Evolutionary conservation across 1,140 invertebrate species (phyloP).

Genomic region (Ostrea denselamellosa): DNA sequence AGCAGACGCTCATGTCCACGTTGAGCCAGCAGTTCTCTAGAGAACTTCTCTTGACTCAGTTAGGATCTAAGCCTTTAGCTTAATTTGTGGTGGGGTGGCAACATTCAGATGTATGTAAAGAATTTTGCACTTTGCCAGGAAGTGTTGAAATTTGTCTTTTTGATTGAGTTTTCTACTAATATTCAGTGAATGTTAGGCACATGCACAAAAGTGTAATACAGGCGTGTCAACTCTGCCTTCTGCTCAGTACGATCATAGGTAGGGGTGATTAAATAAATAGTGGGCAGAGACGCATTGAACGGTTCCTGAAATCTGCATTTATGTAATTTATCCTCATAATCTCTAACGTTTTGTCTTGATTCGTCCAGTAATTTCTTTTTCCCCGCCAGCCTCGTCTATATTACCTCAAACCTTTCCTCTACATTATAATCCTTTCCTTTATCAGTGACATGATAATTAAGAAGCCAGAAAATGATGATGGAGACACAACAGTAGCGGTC

Average conservation of each 20-base stretch:
- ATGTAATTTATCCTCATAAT: slow-evolving; percentile 50
- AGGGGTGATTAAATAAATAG: slow-evolving; percentile 89
- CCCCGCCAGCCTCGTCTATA: not conserved
- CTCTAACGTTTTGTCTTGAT: not conserved
- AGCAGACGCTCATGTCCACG: slow-evolving; percentile 87
- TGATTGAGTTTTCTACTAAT: slow-evolving; percentile 91
- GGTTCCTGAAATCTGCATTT: slow-evolving; percentile 1
- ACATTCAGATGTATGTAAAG: slow-evolving; percentile 89
- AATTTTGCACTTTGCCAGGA: slow-evolving; percentile 87
- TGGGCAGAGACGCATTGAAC: slow-evolving; percentile 60
- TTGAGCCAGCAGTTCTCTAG: slow-evolving; percentile 93
- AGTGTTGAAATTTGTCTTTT: slow-evolving; percentile 89
- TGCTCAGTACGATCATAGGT: slow-evolving; percentile 93
- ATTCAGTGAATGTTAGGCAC: slow-evolving; percentile 97
- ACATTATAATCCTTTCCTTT: not conserved
- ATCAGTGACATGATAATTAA: no score
- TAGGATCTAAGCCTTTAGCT: slow-evolving; percentile 82
- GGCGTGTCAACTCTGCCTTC: slow-evolving; percentile 94
- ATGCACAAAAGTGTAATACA: slow-evolving; percentile 93
- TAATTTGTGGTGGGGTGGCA: slow-evolving; percentile 87
- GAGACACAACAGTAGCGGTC: no score
- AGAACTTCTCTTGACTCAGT: slow-evolving; percentile 95
- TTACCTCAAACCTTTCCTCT: slow-evolving; percentile 37
- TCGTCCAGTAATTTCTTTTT: slow-evolving; percentile 36
- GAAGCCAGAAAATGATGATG: no score